Evolutionary conservation across 1,140 invertebrate species (phyloP).

Genomic region (Polyergus mexicanus): DNA sequence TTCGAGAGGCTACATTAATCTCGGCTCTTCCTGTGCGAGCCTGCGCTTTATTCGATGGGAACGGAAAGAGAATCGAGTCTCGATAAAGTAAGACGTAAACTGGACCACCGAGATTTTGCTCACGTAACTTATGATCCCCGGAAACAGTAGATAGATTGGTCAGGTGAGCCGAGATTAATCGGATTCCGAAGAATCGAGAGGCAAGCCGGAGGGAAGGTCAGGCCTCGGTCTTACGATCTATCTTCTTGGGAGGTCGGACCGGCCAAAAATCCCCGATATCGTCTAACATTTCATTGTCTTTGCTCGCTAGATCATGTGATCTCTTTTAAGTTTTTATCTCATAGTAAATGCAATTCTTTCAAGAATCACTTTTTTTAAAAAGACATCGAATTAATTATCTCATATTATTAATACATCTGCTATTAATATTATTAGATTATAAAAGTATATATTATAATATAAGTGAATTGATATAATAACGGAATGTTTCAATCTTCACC

Average conservation of each 20-base stretch:
- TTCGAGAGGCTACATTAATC: slow-evolving; percentile 42
- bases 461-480: no score
- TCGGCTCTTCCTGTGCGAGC: not conserved
- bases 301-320: not conserved
- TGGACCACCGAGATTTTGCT: slow-evolving; percentile 61
- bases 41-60: not conserved
- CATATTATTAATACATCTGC: no score
- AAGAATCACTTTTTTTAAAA: no score
- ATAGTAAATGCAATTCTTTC: not conserved
- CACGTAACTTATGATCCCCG: slow-evolving; percentile 72
- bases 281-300: slow-evolving; percentile 59
- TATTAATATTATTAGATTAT: no score
- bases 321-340: slow-evolving; percentile 5
- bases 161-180: slow-evolving; percentile 72
- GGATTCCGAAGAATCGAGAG: slow-evolving; percentile 20
- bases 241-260: slow-evolving; percentile 69
- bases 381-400: no score
- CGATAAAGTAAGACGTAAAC: slow-evolving; percentile 45
- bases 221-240: slow-evolving; percentile 47
- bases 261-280: slow-evolving; percentile 44
- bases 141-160: slow-evolving; percentile 64
- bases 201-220: slow-evolving; percentile 1
- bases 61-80: not conserved
- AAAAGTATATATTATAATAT: no score
- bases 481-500: no score